A percentile compares a stretch with the other conserved stretches of the same genome.
These are phyloP conservation scores for Passer montanus DNA, from an alignment of 2,113 vertebrate genomes.

Conservation along the genomic window DNA sequence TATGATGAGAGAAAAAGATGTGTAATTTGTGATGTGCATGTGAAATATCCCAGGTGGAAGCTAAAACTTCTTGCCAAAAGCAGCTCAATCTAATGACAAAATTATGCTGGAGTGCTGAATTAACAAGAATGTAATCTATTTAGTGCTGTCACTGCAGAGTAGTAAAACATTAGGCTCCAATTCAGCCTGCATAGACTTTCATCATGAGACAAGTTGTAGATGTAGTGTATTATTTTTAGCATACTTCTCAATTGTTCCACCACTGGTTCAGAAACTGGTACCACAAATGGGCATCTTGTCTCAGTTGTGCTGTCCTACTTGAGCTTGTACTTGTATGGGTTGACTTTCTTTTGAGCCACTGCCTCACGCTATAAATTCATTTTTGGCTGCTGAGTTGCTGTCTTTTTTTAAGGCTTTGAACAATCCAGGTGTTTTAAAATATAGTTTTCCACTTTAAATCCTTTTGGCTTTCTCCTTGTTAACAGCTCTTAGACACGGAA, in stretches of 20 bases:
- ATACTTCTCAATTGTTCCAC: not conserved
- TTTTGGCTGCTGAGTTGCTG: not conserved
- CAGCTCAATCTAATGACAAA: not conserved
- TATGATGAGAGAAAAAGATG: not conserved
- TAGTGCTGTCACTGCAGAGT: not conserved
- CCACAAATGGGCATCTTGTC: not conserved
- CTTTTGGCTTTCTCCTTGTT: not conserved
- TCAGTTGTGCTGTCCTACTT: not conserved
- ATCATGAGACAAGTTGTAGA: not conserved
- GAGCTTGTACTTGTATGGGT: not conserved
- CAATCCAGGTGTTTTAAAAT: not conserved
- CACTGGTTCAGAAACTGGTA: not conserved
- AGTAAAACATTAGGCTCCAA: not conserved
- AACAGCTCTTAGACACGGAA: not conserved
- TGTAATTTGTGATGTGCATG: not conserved
- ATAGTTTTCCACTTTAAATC: not conserved
- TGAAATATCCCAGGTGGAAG: constrained; percentile 7
- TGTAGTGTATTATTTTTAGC: not conserved
- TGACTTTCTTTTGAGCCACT: not conserved
- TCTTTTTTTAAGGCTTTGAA: not conserved
- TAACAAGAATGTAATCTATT: constrained; percentile 22
- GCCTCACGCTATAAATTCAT: accelerated
- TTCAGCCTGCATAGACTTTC: not conserved
- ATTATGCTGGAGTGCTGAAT: constrained; percentile 6
- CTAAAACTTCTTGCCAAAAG: constrained; percentile 6